Evolutionary conservation across 2,888 invertebrate species (phyloP).

Genomic region (Ectropis crepuscularia): DNA sequence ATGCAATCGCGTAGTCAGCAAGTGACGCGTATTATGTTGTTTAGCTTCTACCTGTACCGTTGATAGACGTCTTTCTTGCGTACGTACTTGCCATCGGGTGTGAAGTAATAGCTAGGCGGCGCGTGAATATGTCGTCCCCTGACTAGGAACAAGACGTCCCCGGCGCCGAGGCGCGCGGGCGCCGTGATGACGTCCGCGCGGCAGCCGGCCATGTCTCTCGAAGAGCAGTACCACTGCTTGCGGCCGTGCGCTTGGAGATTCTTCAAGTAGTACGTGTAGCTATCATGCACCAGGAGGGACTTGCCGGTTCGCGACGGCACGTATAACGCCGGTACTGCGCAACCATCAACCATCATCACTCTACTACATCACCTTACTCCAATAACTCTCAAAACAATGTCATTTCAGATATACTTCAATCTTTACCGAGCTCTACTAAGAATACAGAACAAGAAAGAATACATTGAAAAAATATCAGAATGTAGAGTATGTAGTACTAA

Average conservation of each 20-base stretch:
- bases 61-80: conserved; percentile 78
- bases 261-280: conserved; percentile 80
- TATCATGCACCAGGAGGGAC: conserved; percentile 76
- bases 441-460: too few relatives aligned
- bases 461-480: too few relatives aligned
- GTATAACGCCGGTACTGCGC: conserved; percentile 74
- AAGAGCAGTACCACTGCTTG: conserved; percentile 82
- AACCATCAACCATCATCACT: conserved; percentile 35
- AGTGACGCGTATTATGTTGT: background rate
- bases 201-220: conserved; percentile 79
- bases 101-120: conserved; percentile 78
- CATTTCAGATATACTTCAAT: background rate
- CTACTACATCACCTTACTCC: background rate
- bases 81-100: conserved; percentile 79
- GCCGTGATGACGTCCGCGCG: conserved; percentile 80
- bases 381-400: background rate
- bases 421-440: too few relatives aligned
- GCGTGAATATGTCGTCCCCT: conserved; percentile 77
- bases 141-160: conserved; percentile 76
- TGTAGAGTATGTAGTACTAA: too few relatives aligned
- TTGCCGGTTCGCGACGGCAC: conserved; percentile 82
- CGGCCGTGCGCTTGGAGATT: conserved; percentile 78
- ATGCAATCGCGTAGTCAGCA: background rate
- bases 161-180: conserved; percentile 60
- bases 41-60: conserved; percentile 68